Evolutionary conservation across 2,113 vertebrate species (phyloP).

Genomic region (Notarius lentiginosus): DNA sequence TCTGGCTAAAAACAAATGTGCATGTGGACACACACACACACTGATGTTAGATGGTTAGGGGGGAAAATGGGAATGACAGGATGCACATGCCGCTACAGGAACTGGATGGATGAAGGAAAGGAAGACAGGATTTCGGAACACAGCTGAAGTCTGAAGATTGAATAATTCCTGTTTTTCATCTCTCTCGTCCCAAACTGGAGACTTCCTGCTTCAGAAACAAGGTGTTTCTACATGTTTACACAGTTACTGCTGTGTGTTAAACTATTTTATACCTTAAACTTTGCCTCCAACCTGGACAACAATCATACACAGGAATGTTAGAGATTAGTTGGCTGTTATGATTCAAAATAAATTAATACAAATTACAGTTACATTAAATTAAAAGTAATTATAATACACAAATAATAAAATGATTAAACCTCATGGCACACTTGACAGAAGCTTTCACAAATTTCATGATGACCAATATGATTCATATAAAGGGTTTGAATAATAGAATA

Average conservation of each 20-base stretch:
- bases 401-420: background rate
- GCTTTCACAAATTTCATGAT: background rate
- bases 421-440: background rate
- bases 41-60: background rate
- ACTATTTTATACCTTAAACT: background rate
- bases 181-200: background rate
- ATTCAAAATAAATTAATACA: background rate
- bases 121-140: conserved; percentile 25
- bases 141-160: conserved; percentile 43
- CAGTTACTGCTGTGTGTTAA: background rate
- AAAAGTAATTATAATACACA: background rate
- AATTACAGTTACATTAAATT: background rate
- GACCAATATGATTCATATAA: background rate
- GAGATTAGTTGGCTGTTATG: background rate
- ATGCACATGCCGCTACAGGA: conserved; percentile 51
- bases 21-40: background rate
- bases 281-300: background rate
- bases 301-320: background rate
- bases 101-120: conserved; percentile 40
- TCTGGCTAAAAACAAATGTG: background rate
- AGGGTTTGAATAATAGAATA: background rate
- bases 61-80: conserved; percentile 37
- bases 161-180: conserved; percentile 46
- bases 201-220: background rate
- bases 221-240: background rate